Conservation (phyloP, 2,888 invertebrate genomes). For the Pedicia rivosa region DNA sequence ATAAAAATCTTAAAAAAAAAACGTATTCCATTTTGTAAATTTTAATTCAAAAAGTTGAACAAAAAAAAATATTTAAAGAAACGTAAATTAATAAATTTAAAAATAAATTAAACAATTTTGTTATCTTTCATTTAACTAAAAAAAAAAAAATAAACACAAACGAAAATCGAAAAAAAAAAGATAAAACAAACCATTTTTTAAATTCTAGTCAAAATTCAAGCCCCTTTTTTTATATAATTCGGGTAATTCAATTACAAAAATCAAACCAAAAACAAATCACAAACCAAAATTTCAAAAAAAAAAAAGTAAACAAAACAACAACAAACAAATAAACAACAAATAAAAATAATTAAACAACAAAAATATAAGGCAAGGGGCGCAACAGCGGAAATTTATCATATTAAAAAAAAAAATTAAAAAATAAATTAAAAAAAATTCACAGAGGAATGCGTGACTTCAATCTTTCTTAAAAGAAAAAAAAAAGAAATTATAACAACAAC, state of each 20-base stretch:
- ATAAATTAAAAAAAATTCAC: not conserved
- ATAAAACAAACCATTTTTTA: no score
- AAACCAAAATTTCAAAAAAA: not conserved
- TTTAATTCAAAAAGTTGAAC: not conserved
- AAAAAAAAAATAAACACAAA: constrained; percentile 9
- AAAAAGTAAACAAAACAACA: not conserved
- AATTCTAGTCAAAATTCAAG: no score
- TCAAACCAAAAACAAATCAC: not conserved
- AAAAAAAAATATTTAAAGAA: not conserved
- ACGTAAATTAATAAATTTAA: no score
- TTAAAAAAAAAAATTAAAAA: not conserved
- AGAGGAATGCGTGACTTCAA: constrained; percentile 2
- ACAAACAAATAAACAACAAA: not conserved
- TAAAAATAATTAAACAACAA: not conserved
- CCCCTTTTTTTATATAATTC: no score
- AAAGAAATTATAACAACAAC: not conserved
- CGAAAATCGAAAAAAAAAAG: not conserved
- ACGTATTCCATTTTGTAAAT: constrained; percentile 2
- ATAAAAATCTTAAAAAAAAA: constrained; percentile 6
- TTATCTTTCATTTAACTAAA: constrained; percentile 6
- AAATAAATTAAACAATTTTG: constrained; percentile 3
- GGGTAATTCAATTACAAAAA: no score
- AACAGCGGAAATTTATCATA: not conserved
- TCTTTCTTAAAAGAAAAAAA: not conserved
- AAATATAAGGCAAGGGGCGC: not conserved